Conservation (phyloP, 2,113 vertebrate genomes). For the Pipra filicauda region DNA sequence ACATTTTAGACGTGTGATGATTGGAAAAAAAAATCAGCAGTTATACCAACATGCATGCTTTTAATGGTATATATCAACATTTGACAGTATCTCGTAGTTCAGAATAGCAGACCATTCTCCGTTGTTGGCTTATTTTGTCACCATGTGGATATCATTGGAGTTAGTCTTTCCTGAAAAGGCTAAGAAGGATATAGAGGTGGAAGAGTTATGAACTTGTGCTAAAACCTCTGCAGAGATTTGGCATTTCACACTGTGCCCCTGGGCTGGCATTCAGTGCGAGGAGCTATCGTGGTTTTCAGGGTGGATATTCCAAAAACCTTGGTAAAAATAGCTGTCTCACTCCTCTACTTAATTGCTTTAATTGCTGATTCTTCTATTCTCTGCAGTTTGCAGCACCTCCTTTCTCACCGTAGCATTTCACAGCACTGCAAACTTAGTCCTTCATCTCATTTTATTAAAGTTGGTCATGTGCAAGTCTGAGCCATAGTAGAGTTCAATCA, state of each 20-base stretch:
- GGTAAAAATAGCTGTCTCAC: neutral
- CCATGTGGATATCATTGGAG: neutral
- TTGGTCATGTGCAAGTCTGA: neutral
- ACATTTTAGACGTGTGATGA: accelerated
- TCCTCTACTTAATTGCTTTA: neutral
- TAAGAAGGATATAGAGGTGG: neutral
- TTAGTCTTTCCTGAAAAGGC: neutral
- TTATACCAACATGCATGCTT: neutral
- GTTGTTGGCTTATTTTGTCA: neutral
- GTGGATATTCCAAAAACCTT: neutral
- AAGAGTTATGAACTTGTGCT: neutral
- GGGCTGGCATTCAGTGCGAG: neutral
- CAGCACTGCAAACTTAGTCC: neutral
- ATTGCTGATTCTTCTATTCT: neutral
- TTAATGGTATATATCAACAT: neutral
- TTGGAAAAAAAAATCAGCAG: neutral
- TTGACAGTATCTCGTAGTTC: neutral
- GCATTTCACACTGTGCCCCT: neutral
- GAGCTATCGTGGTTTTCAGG: neutral
- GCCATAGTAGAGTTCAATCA: neutral
- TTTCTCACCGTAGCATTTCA: neutral
- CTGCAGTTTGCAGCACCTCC: neutral
- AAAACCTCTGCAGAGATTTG: neutral
- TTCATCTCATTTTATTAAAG: neutral
- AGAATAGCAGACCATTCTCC: neutral